phyloP scores from a whole-genome alignment of 2,113 vertebrate genomes.

The Cryptoleucopteryx plumbea region DNA sequence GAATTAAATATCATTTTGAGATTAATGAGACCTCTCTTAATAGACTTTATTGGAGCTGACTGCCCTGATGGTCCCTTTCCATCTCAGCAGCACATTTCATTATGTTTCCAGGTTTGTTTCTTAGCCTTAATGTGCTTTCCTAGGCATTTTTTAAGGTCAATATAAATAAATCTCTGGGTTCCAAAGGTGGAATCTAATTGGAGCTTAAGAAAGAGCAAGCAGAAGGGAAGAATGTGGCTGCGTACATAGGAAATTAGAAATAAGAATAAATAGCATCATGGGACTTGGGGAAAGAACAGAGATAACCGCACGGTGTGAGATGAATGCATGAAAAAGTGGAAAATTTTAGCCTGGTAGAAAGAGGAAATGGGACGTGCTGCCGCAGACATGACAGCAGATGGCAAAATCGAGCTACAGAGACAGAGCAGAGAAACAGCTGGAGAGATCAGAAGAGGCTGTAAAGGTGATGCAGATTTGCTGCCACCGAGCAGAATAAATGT shows the following conservation, averaged over 20 bases:
- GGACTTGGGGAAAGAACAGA: background rate
- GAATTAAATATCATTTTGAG: conserved; percentile 38
- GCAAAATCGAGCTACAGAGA: conserved; percentile 43
- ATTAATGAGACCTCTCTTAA: conserved; percentile 33
- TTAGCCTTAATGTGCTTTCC: conserved; percentile 10
- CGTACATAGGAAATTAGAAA: conserved; percentile 51
- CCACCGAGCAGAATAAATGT: background rate
- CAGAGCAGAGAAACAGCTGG: background rate
- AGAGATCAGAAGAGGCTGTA: background rate
- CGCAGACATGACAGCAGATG: conserved; percentile 19
- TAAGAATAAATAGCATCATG: conserved; percentile 49
- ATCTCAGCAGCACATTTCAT: conserved; percentile 2
- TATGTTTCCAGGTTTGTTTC: conserved; percentile 12
- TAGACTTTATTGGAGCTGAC: background rate
- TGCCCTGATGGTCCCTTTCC: conserved; percentile 2
- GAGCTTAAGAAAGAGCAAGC: conserved; percentile 8
- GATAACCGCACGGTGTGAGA: conserved; percentile 17
- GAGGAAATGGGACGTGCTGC: background rate
- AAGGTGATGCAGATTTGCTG: background rate
- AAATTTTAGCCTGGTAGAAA: background rate
- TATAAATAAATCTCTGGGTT: conserved; percentile 39
- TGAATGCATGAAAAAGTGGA: conserved; percentile 33
- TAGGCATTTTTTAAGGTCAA: conserved; percentile 28
- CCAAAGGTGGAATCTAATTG: conserved; percentile 28
- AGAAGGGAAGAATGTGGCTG: conserved; percentile 6